Evolutionary conservation across 1,140 invertebrate species (phyloP), one percentile per base, ranked within the genome.

Genomic region (Coptotermes formosanus): DNA sequence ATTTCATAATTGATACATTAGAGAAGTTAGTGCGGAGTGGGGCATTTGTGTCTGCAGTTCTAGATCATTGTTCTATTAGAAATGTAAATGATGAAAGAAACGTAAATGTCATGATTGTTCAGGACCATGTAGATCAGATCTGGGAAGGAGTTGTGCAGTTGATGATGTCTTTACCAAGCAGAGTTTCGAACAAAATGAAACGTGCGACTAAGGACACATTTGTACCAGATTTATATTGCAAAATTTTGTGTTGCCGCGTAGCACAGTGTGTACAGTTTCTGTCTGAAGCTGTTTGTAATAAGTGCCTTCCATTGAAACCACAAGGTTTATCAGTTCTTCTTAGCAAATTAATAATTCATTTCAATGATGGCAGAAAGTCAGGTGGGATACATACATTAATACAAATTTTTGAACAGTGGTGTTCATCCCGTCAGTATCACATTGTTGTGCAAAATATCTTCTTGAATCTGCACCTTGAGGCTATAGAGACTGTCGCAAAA

Each of bases 181-280:
- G 93, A 87, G 90, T 96, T 2, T 94, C 95, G 9, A 97, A 96
- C 89, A 92, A 91, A 87, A 87, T 94, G 16, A 89, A 93, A 82
- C 90, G 89, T 1, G 90, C 93, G 81, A 90, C 93, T 3, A 92
- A 93, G 0, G 90, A 92, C 64, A 91, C 92, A n/a, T 96, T 95
- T 89, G 89, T 91, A 0, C 89, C 91, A 0, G 90, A 92, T n/a
- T 91, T 91, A 32, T 96, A 93, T 89, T 90, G 92, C 2, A 92
- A 92, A 86, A 88, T 93, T n/a, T 88, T 96, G 0, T 89, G 92
- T 30, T 92, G 92, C 88, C 94, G 96, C 87, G 88, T 95, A 9
- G 88, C 93, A 0, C 91, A 93, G 86, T 89, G 91, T 14, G 88
- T 96, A 1, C 92, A 93, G 86, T 95, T 94, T 89, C 90, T 94